Base-by-base conservation (phyloP, 2,888 invertebrate species). In the Zaprionus bogoriensis region DNA sequence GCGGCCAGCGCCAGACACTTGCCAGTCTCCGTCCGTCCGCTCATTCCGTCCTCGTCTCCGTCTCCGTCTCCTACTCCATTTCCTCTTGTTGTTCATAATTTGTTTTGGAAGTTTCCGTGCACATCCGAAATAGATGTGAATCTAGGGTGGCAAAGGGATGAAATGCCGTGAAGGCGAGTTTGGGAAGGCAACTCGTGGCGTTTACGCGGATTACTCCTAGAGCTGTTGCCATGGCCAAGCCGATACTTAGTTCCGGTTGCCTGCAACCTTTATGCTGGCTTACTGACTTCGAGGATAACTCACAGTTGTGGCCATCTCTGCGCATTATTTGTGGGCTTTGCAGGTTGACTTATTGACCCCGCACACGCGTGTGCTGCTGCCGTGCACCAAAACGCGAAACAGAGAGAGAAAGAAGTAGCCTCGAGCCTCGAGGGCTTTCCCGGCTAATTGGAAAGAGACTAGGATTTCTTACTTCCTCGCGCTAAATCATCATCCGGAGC, bases 1-100 rank as follows among this genome's bases (percentile, higher is more conserved):
- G 53, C 36, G 77, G 65, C 65, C 51, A 44, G 46, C 20, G 7
- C 4, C 9, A 19, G 45, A 50, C 60, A 54, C 67, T 74, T 75
- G 55, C 50, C 72, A 61, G 54, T 52, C 47, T 38, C 41, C 30
- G 23, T 19, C n/a, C 28, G 20, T 53, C 9, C 19, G 2, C 5
- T 45, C 10, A n/a, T n/a, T n/a, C n/a, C n/a, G n/a, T n/a, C 27
- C 3, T 14, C 36, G 6, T n/a, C 27, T 14, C 4, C 19, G 4
- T 27, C 19, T 38, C 54, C 53, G 19, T 20, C 45, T 1, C 54
- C 53, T n/a, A 14, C 45, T 1, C 27, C 48, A 20, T 39, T 66
- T 78, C 62, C 67, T 63, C 59, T 57, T 85, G 65, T 74, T 80
- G 84, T 65, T 81, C 66, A 81, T 81, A 84, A 81, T 81, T 84